Evolutionary conservation across 2,113 vertebrate species (phyloP).

Genomic region (Mormyrus iriodes): DNA sequence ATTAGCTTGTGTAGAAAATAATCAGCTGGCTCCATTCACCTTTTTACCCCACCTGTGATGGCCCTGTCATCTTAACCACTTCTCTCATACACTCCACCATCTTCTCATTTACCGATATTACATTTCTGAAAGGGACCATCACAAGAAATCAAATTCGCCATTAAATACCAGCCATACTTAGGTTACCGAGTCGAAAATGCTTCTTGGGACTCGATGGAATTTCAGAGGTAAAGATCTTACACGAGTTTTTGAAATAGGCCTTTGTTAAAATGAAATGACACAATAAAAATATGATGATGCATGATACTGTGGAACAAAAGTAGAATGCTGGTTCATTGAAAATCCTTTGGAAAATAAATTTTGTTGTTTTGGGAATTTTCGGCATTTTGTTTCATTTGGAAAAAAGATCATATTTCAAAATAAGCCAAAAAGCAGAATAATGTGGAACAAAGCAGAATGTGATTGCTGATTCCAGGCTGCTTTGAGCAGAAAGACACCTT

Average conservation of each 20-base stretch:
- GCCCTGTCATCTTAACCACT: neutral
- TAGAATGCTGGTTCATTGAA: neutral
- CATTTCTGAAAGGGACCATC: neutral
- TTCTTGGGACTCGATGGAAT: neutral
- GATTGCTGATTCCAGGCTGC: constrained; percentile 54
- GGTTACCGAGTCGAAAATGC: neutral
- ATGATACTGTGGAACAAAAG: neutral
- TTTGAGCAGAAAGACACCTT: constrained; percentile 66
- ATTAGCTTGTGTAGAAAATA: constrained; percentile 30
- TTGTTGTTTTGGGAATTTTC: constrained; percentile 35
- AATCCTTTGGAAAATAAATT: constrained; percentile 49
- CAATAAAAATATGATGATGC: neutral
- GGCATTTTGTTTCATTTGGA: neutral
- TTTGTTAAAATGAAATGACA: neutral
- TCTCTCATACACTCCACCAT: neutral
- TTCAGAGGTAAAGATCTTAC: neutral
- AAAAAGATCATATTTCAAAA: constrained; percentile 33
- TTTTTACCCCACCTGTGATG: neutral
- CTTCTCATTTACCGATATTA: neutral
- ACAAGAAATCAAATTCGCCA: neutral
- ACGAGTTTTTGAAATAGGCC: neutral
- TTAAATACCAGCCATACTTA: neutral
- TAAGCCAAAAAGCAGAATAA: constrained; percentile 26
- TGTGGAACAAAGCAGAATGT: constrained; percentile 39
- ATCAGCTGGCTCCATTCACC: neutral